phyloP scores from a whole-genome alignment of 2,888 invertebrate species.

The Troilus luridus region DNA sequence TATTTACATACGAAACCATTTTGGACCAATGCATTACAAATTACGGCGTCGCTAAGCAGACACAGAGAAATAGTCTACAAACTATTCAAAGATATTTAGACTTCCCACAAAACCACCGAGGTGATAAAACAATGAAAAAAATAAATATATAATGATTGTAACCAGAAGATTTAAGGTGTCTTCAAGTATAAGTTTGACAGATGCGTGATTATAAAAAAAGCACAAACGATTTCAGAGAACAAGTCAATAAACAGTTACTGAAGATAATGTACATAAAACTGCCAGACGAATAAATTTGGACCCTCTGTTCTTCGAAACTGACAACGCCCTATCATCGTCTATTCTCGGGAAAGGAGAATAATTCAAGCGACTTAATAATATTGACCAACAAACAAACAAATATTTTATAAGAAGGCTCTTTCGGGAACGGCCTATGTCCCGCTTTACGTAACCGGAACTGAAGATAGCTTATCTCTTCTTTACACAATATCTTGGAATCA shows the following conservation, averaged over 20 bases:
- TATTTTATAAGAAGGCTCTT: not conserved
- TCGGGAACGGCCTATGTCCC: constrained; percentile 11
- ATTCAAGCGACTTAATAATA: not conserved
- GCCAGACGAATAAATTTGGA: not conserved
- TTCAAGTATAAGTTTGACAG: not conserved
- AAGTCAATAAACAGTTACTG: not conserved
- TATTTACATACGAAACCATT: too few relatives aligned
- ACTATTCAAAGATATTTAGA: too few relatives aligned
- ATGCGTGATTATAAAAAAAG: not conserved
- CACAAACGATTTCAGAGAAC: not conserved
- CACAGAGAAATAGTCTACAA: too few relatives aligned
- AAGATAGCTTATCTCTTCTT: constrained; percentile 9
- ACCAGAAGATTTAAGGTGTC: not conserved
- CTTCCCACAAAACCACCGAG: too few relatives aligned
- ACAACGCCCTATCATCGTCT: not conserved
- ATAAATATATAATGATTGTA: too few relatives aligned
- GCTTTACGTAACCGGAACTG: constrained; percentile 38
- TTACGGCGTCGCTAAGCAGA: too few relatives aligned
- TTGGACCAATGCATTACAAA: too few relatives aligned
- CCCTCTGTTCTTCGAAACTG: not conserved
- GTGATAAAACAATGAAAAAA: too few relatives aligned
- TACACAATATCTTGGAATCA: constrained; percentile 7
- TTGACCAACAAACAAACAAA: not conserved
- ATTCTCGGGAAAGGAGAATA: not conserved
- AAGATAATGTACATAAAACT: not conserved